These are phyloP conservation scores for Conopomorpha cramerella DNA, from an alignment of 1,140 invertebrate genomes.

Conservation along the genomic window DNA sequence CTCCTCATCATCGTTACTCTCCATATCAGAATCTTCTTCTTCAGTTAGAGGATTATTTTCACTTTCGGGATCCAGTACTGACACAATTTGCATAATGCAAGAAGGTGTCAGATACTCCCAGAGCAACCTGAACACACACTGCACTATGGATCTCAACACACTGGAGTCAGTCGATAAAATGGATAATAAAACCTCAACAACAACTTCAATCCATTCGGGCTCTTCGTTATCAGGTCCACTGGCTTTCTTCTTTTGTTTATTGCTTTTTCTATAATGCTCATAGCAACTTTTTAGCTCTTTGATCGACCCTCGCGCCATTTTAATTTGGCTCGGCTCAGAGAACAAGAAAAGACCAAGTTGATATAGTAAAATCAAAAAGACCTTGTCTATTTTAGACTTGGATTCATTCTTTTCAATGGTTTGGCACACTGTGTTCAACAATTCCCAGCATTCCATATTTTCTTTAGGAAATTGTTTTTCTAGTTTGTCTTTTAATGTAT, in stretches of 20 bases:
- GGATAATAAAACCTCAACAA: constrained; percentile 76
- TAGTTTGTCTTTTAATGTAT: constrained; percentile 41
- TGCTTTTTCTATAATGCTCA: constrained; percentile 61
- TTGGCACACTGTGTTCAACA: constrained; percentile 57
- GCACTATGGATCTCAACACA: constrained; percentile 69
- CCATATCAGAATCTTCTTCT: constrained; percentile 44
- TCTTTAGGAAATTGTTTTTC: constrained; percentile 60
- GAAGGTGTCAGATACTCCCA: constrained; percentile 69
- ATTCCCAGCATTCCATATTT: constrained; percentile 64
- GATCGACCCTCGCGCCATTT: constrained; percentile 68
- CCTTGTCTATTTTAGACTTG: constrained; percentile 53
- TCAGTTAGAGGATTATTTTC: constrained; percentile 63
- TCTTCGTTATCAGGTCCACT: constrained; percentile 47
- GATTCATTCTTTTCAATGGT: constrained; percentile 39
- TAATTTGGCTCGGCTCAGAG: constrained; percentile 61
- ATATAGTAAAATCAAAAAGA: constrained; percentile 70
- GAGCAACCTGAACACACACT: constrained; percentile 73
- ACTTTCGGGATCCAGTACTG: constrained; percentile 71
- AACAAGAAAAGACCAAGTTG: constrained; percentile 76
- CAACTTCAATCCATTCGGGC: constrained; percentile 78
- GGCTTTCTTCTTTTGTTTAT: constrained; percentile 31
- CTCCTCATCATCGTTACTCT: constrained; percentile 12
- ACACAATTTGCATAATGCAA: constrained; percentile 73
- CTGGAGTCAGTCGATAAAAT: constrained; percentile 72
- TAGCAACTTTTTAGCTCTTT: constrained; percentile 72